Base-by-base conservation (phyloP, 2,888 invertebrate genomes). In the Acronicta psi region DNA sequence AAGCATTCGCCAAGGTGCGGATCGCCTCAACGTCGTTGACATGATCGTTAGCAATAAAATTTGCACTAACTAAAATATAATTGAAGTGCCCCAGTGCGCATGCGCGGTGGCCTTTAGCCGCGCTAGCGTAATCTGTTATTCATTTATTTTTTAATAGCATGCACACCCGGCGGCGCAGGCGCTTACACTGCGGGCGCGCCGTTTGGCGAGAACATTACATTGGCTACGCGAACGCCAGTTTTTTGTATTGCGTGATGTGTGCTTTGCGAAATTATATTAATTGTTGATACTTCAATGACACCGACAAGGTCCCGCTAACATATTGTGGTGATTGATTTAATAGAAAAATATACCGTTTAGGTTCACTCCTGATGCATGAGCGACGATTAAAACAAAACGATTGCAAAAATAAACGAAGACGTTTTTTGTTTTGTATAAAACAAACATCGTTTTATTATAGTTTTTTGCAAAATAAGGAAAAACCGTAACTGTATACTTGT, bases 231-330 rank as follows among this genome's bases (percentile, higher is more conserved):
- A 68, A 56, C 47, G 25, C n/a, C 16, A 16, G 8, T 29, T 60
- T 68, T 59, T 49, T 58, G 23, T 56, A 44, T 66, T 55, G 53
- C 46, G 51, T 49, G 42, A 41, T 47, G 31, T 34, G 38, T 59
- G 69, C 73, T 62, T 63, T 62, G 75, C 75, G 75, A 73, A 67
- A 63, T 70, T 38, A 45, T 53, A 37, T 18, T 67, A 59, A 56
- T 62, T 63, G 60, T 53, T 49, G 49, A 29, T 54, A 55, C 37
- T 41, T 76, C 59, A 76, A 70, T 68, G 61, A 68, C 55, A 66
- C 59, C 59, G 65, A 54, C 67, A 49, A 75, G 58, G 67, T 67
- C 55, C 31, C 43, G 40, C 41, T 53, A 20, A 50, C 55, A 37
- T 58, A 7, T 34, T 34, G 41, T 46, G 46, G 37, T 25, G 36